A percentile compares a stretch with the other conserved stretches of the same genome.
These are phyloP conservation scores for Camponotus pennsylvanicus DNA, from an alignment of 1,140 invertebrate species.

Conservation along the genomic window DNA sequence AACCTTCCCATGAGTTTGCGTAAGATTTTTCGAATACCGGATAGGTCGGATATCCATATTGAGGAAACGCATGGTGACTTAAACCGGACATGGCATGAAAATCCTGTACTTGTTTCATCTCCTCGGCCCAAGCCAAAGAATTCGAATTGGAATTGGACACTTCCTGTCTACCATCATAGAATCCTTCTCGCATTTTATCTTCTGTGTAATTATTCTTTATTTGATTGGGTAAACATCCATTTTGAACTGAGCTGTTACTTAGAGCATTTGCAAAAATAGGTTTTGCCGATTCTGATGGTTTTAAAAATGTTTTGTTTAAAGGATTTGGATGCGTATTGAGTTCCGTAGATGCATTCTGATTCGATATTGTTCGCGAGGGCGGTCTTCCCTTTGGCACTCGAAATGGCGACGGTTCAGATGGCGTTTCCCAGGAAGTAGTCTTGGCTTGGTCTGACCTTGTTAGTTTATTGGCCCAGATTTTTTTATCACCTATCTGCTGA, in stretches of 20 bases:
- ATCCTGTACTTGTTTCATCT: slow-evolving; percentile 83
- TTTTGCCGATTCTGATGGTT: slow-evolving; percentile 82
- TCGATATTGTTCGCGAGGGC: slow-evolving; percentile 87
- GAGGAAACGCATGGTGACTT: slow-evolving; percentile 78
- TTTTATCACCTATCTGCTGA: slow-evolving; percentile 62
- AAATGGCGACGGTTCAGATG: slow-evolving; percentile 87
- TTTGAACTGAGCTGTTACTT: slow-evolving; percentile 56
- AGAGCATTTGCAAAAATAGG: slow-evolving; percentile 73
- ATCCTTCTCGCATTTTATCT: slow-evolving; percentile 78
- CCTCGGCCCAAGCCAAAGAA: slow-evolving; percentile 78
- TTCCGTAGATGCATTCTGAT: slow-evolving; percentile 76
- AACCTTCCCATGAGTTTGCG: slow-evolving; percentile 80
- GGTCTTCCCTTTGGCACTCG: slow-evolving; percentile 89
- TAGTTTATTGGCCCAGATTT: slow-evolving; percentile 71
- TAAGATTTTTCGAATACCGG: slow-evolving; percentile 82
- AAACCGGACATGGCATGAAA: slow-evolving; percentile 80
- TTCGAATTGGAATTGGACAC: slow-evolving; percentile 71
- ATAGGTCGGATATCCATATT: slow-evolving; percentile 82
- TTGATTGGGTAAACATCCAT: slow-evolving; percentile 59
- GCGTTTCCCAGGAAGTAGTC: slow-evolving; percentile 74
- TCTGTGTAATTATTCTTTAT: slow-evolving; percentile 72
- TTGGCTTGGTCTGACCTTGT: slow-evolving; percentile 73
- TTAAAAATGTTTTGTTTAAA: slow-evolving; percentile 81
- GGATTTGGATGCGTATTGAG: slow-evolving; percentile 76
- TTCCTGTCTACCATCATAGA: slow-evolving; percentile 75